Base-by-base conservation (phyloP, 2,888 invertebrate genomes). In the Amphipoea oculea region DNA sequence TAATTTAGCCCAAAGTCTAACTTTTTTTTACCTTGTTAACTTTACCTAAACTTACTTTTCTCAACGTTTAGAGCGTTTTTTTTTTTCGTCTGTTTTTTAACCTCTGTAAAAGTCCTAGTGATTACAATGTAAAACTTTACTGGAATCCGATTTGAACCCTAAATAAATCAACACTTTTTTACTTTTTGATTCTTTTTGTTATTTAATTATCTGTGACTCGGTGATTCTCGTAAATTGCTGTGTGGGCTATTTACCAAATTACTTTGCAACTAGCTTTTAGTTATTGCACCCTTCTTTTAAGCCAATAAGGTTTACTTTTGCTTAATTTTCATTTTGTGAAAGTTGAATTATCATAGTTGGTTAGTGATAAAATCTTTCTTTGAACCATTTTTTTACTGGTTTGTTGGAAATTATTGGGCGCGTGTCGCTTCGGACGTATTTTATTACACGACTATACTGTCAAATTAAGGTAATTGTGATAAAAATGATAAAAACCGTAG, bases 191-290 rank as follows among this genome's bases (percentile, higher is more conserved):
- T 91, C 93, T 93, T 95, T 95, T 95, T 95, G 94, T 95, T 93
- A 94, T 95, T 95, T 95, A 95, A 95, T 95, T 95, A 94, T 94
- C 94, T 94, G 94, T 94, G 94, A 94, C 94, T 93, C 86, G 51
- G 84, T 91, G 91, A 93, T 93, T 92, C 92, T 90, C 92, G 92
- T 95, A 93, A 95, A 94, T 93, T 92, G 92, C 88, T 89, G 92
- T 90, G 91, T 90, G 89, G 90, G 91, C 89, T 89, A 91, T 78
- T 65, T 76, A 82, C 68, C 66, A 77, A 57, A 51, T 54, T 29
- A 51, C 6, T 29, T 11, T 51, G 5, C 12, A 9, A 29, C 0
- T 48, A 12, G 20, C 0, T n/a, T 69, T 48, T 42, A 40, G 14
- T n/a, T 17, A 23, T 40, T 4, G 6, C 4, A 20, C 17, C 51